phyloP scores from a whole-genome alignment of 2,797 vertebrate species.

The Anniella stebbinsi region DNA sequence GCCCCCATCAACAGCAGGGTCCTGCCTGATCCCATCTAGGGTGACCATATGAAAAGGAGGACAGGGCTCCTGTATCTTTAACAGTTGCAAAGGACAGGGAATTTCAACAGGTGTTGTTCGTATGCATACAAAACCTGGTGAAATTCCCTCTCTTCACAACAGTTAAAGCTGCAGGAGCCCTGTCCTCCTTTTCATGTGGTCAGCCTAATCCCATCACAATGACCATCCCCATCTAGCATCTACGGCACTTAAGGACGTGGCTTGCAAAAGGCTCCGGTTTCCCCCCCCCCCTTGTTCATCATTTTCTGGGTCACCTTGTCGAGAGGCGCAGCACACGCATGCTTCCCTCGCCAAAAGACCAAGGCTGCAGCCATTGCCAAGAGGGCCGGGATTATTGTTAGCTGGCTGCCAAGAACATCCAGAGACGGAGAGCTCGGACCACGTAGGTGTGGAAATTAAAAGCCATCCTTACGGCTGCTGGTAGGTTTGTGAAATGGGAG shows the following conservation, averaged over 20 bases:
- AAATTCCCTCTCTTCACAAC: no score
- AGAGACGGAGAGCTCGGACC: background rate
- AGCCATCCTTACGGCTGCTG: background rate
- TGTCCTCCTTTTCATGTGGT: no score
- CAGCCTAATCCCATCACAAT: background rate
- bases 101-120: no score
- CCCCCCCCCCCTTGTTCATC: conserved; percentile 20
- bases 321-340: background rate
- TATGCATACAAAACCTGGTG: no score
- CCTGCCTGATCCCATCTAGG: background rate
- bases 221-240: background rate
- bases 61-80: no score
- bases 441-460: background rate
- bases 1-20: no score
- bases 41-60: no score
- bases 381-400: background rate
- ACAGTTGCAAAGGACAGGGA: no score
- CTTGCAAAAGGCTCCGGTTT: background rate
- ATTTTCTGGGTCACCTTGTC: conserved; percentile 51
- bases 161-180: no score
- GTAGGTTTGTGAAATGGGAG: background rate
- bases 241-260: conserved; percentile 31
- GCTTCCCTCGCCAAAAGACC: background rate
- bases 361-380: conserved; percentile 7
- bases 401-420: conserved; percentile 31